Conservation (phyloP, 2,888 invertebrate species). For the Ornithoptera alexandrae region DNA sequence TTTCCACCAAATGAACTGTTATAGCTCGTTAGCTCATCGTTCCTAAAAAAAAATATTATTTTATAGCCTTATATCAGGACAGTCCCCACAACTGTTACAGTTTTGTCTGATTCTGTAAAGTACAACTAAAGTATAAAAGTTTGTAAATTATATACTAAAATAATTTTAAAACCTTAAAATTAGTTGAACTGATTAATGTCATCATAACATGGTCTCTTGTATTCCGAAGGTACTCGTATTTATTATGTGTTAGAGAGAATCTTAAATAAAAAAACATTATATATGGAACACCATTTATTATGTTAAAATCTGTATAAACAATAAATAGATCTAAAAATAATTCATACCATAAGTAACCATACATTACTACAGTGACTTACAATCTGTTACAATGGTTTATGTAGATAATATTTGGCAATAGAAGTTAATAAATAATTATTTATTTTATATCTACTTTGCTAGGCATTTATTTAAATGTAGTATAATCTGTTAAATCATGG, state of each 20-base stretch:
- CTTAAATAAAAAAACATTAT: slow-evolving; percentile 34
- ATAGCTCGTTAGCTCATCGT: too few species aligned
- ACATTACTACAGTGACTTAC: slow-evolving; percentile 1
- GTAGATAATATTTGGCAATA: slow-evolving; percentile 13
- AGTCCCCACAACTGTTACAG: too few species aligned
- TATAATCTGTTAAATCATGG: neutral
- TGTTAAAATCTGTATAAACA: slow-evolving; percentile 5
- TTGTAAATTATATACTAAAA: too few species aligned
- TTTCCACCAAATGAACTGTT: too few species aligned
- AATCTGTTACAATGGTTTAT: slow-evolving; percentile 12
- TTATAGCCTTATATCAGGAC: too few species aligned
- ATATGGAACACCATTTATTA: slow-evolving; percentile 16
- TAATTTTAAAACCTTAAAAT: too few species aligned
- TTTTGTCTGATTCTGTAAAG: too few species aligned
- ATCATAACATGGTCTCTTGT: neutral
- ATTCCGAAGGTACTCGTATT: neutral
- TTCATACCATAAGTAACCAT: slow-evolving; percentile 11
- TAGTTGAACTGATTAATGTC: too few species aligned
- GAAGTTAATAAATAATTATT: slow-evolving; percentile 11
- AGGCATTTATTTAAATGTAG: neutral
- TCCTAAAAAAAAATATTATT: too few species aligned
- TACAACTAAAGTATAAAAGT: too few species aligned
- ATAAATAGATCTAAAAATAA: slow-evolving; percentile 15
- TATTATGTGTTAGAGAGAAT: too few species aligned
- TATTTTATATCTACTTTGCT: slow-evolving; percentile 7